Conservation (phyloP, 1,140 invertebrate genomes). For the Drosophila micromelanica region DNA sequence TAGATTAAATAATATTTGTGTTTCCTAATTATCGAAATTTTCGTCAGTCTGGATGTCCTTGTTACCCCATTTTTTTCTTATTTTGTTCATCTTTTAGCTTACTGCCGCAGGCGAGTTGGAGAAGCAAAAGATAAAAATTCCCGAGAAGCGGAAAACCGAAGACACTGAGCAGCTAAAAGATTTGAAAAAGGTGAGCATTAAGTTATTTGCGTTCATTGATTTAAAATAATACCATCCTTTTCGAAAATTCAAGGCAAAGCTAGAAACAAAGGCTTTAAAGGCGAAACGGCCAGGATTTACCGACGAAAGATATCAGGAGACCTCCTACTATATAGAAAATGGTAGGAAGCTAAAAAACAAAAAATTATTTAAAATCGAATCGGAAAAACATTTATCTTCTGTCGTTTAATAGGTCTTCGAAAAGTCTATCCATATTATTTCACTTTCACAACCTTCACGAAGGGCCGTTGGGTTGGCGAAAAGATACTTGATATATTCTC, state of each 20-base stretch:
- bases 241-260: conserved; percentile 89
- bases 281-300: conserved; percentile 96
- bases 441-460: conserved; percentile 98
- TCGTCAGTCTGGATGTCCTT: too few relatives aligned
- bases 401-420: conserved; percentile 90
- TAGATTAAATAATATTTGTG: too few relatives aligned
- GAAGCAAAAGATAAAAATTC: conserved; percentile 87
- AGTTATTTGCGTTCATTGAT: neutral
- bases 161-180: conserved; percentile 87
- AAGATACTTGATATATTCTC: conserved; percentile 97
- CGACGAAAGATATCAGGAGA: conserved; percentile 96
- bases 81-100: conserved; percentile 39
- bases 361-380: neutral
- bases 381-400: neutral
- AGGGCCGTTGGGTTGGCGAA: conserved; percentile 98
- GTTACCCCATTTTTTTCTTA: too few relatives aligned
- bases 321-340: conserved; percentile 98
- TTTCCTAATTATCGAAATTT: too few relatives aligned
- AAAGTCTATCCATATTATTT: conserved; percentile 99
- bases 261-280: conserved; percentile 96
- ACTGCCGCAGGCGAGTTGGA: conserved; percentile 77
- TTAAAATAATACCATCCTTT: neutral
- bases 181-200: conserved; percentile 88
- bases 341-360: conserved; percentile 87
- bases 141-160: conserved; percentile 89